Evolutionary conservation across 2,797 vertebrate species (phyloP).

Genomic region (Rhynchonycteris naso): DNA sequence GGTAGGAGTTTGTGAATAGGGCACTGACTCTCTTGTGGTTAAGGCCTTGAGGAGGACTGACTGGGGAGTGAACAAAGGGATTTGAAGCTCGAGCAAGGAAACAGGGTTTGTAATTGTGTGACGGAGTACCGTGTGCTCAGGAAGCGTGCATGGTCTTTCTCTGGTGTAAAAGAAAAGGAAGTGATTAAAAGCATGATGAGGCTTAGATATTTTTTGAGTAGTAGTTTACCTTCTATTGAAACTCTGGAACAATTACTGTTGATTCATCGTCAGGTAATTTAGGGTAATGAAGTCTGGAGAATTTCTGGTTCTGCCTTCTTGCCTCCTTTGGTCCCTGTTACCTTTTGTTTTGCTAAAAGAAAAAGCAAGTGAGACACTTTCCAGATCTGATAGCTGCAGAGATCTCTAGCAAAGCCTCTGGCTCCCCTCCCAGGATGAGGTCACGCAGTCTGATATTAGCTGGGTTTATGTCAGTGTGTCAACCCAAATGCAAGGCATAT

Average conservation of each 20-base stretch:
- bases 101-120: not conserved
- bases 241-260: constrained; percentile 70
- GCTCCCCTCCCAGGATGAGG: constrained; percentile 79
- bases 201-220: not conserved
- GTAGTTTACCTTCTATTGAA: constrained; percentile 51
- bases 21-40: accelerated
- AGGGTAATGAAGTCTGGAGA: constrained; percentile 78
- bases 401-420: constrained; percentile 82
- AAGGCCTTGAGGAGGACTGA: not conserved
- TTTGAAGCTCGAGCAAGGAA: not conserved
- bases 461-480: constrained; percentile 78
- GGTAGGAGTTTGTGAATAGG: not conserved
- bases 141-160: not conserved
- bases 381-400: constrained; percentile 83
- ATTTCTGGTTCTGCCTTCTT: constrained; percentile 76
- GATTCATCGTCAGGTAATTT: constrained; percentile 67
- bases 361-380: constrained; percentile 80
- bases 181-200: not conserved
- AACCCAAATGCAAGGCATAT: constrained; percentile 61
- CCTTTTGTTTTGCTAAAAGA: constrained; percentile 63
- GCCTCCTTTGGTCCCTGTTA: constrained; percentile 11
- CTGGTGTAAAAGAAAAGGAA: constrained; percentile 8
- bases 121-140: not conserved
- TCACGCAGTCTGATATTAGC: constrained; percentile 75
- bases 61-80: not conserved